phyloP scores from a whole-genome alignment of 2,113 vertebrate genomes.

The Myotis lucifugus region DNA sequence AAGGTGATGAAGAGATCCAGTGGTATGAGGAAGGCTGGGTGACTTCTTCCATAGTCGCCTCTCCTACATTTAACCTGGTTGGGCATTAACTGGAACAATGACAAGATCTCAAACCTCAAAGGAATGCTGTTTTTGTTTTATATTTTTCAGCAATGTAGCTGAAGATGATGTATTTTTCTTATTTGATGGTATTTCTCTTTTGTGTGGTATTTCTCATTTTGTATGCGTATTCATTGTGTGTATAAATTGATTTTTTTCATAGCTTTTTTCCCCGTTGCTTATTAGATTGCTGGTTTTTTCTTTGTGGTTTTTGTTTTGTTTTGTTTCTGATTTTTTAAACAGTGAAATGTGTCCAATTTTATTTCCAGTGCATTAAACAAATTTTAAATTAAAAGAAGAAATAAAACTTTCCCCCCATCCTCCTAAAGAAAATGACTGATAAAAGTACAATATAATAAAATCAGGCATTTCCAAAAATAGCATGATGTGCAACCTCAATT shows the following conservation, averaged over 20 bases:
- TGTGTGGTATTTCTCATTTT: slow-evolving; percentile 23
- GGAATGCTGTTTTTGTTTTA: neutral
- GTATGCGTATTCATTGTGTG: neutral
- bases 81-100: neutral
- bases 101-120: neutral
- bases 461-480: slow-evolving; percentile 85
- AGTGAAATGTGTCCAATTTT: slow-evolving; percentile 85
- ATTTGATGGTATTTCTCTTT: slow-evolving; percentile 54
- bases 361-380: slow-evolving; percentile 89
- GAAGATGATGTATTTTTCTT: neutral
- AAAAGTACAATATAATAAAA: slow-evolving; percentile 87
- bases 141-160: slow-evolving; percentile 14
- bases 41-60: neutral
- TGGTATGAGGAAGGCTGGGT: neutral
- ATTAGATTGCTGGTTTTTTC: slow-evolving; percentile 76
- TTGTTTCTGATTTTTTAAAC: slow-evolving; percentile 80
- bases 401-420: slow-evolving; percentile 79
- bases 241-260: slow-evolving; percentile 47
- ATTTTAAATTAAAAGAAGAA: slow-evolving; percentile 84
- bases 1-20: neutral
- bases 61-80: neutral
- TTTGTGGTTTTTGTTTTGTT: slow-evolving; percentile 78
- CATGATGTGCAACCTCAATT: slow-evolving; percentile 87
- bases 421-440: slow-evolving; percentile 85
- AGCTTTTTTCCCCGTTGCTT: slow-evolving; percentile 57